Evolutionary conservation across 2,888 invertebrate genomes (phyloP), one percentile per base, ranked within the genome.

Genomic region (Pyrgus malvae): DNA sequence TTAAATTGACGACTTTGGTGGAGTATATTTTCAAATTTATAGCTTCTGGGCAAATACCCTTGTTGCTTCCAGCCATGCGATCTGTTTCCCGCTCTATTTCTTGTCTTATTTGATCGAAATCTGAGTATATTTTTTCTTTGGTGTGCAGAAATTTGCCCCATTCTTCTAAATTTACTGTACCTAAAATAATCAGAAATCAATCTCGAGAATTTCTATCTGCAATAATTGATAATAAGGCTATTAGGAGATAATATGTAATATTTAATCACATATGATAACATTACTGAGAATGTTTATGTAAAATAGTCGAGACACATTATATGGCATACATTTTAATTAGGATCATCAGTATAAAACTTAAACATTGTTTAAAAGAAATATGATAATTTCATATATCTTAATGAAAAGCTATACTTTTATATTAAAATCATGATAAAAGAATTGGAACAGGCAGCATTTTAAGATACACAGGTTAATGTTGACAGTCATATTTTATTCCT

Each of bases 21-120:
- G 99, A 99, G 82, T 91, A 99, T 73, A 99, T 98, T 88, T 99
- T 99, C 58, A 99, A 91, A 78, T 95, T 97, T 68, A 99, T 99
- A 0, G 99, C 96, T 69, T 98, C 98, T 0, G 95, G 93, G 72
- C 97, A 97, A 61, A 99, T 98, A 49, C 99, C 99, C 91, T 99
- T 99, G 81, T 99, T 99, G 65, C 78, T 93, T 27, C 99, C 99
- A 4, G 99, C 97, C 91, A 97, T 94, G 61, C 98, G 93, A 58
- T 98, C 97, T 0, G 99, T 99, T 89, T 99, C 99, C 49, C 92
- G 90, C 72, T 98, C 98, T 72, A 99, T 98, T 91, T 99, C 99
- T 63, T 86, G 81, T 5, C 98, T 93, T 63, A 99, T 96, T 57
- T 97, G 95, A 66, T 96, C 93, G 82, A 99, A 99, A 87, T 98